These are phyloP conservation scores for Caenorhabditis panamensis DNA, from an alignment of 2,888 invertebrate species.

Conservation along the genomic window DNA sequence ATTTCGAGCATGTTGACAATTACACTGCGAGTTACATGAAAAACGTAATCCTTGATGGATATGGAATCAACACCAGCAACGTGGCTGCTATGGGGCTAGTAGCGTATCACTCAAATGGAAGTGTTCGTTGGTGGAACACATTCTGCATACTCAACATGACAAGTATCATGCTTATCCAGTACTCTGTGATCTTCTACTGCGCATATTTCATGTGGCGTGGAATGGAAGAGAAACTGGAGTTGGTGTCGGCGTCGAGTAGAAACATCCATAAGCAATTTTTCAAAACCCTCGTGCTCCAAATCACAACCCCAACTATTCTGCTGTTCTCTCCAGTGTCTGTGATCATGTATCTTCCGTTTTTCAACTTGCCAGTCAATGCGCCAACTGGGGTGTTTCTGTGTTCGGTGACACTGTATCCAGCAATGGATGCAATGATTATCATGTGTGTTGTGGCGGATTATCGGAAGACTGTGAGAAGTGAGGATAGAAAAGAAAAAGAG, in stretches of 20 bases:
- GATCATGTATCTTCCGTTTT: constrained; percentile 3
- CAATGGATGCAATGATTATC: constrained; percentile 17
- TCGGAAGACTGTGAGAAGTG: background rate
- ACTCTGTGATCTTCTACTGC: constrained; percentile 4
- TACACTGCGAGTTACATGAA: constrained; percentile 2
- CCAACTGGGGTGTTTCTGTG: constrained; percentile 5
- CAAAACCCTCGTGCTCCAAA: constrained; percentile 11
- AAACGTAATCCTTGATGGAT: background rate
- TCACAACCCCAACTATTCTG: background rate
- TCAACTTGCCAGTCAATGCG: background rate
- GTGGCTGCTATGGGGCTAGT: background rate
- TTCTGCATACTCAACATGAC: background rate
- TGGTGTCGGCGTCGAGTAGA: background rate
- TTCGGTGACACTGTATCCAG: constrained; percentile 9
- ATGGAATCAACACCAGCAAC: background rate
- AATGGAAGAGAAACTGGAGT: constrained; percentile 5
- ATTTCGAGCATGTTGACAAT: background rate
- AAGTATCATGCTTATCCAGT: background rate
- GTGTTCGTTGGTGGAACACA: background rate
- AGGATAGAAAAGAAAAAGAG: no score
- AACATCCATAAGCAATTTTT: constrained; percentile 6
- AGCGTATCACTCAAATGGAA: background rate
- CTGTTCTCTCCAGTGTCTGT: constrained; percentile 1
- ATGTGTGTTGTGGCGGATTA: constrained; percentile 28
- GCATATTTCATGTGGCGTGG: background rate